Conservation (phyloP, 1,140 invertebrate species). For the Wasmannia auropunctata region DNA sequence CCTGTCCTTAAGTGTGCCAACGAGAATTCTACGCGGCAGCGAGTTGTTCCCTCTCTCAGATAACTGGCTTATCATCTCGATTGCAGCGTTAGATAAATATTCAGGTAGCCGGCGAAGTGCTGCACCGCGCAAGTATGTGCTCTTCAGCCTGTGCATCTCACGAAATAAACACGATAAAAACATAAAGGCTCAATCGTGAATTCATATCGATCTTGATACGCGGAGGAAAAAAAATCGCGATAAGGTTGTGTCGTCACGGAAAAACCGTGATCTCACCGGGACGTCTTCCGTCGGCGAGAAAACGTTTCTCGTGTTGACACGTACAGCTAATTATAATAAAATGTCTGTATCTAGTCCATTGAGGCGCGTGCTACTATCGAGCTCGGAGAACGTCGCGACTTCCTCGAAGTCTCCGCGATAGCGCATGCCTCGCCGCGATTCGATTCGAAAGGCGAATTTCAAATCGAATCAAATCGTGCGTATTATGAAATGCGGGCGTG, state of each 20-base stretch:
- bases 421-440: not conserved
- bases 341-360: not conserved
- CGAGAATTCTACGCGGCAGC: conserved; percentile 3
- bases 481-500: not conserved
- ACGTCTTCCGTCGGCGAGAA: not conserved
- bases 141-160: not conserved
- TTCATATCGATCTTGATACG: not conserved
- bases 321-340: not conserved
- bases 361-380: not conserved
- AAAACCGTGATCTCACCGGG: not conserved
- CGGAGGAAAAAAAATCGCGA: not conserved
- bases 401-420: not conserved
- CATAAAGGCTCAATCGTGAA: not conserved
- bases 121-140: not conserved
- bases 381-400: not conserved
- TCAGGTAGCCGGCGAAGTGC: conserved; percentile 16
- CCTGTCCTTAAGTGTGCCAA: conserved; percentile 49
- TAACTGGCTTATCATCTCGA: conserved; percentile 46
- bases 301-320: not conserved
- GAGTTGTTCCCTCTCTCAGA: too few species aligned
- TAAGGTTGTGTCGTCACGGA: not conserved
- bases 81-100: conserved; percentile 45
- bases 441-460: not conserved
- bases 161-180: conserved; percentile 23
- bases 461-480: not conserved